These are phyloP conservation scores for Paralichthys olivaceus DNA, from an alignment of 2,113 vertebrate species.

Conservation along the genomic window DNA sequence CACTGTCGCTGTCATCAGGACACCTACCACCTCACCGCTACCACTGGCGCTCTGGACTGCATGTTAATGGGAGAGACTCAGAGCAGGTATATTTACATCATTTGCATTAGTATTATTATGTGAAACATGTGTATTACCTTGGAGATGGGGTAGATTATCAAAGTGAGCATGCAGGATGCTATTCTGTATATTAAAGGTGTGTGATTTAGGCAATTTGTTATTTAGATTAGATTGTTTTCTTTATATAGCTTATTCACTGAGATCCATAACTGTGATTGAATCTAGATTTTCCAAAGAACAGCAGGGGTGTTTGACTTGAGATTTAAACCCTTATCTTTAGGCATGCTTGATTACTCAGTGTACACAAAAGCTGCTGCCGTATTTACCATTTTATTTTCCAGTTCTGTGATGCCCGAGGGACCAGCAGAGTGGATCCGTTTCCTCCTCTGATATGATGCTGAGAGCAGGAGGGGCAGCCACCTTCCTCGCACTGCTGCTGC, in stretches of 20 bases:
- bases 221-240: background rate
- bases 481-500: slow-evolving; percentile 66
- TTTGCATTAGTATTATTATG: slow-evolving; percentile 1
- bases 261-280: background rate
- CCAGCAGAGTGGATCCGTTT: slow-evolving; percentile 51
- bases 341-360: background rate
- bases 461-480: slow-evolving; percentile 63
- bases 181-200: slow-evolving; percentile 12
- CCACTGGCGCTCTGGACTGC: slow-evolving; percentile 12
- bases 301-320: background rate
- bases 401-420: slow-evolving; percentile 59
- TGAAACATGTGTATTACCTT: slow-evolving; percentile 10
- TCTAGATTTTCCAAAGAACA: background rate
- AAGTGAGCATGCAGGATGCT: slow-evolving; percentile 27
- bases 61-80: slow-evolving; percentile 52
- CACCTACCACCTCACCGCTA: slow-evolving; percentile 14
- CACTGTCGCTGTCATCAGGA: slow-evolving; percentile 41
- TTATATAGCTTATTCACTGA: background rate
- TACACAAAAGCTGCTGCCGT: background rate
- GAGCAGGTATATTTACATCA: slow-evolving; percentile 36
- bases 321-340: slow-evolving; percentile 17
- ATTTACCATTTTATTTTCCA: slow-evolving; percentile 16
- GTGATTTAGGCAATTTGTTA: slow-evolving; percentile 9
- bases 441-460: slow-evolving; percentile 76
- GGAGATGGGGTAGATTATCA: slow-evolving; percentile 6